Percentiles rank a stretch among this genome's conserved stretches.
These are phyloP conservation scores for Drosophila algonquin DNA, from an alignment of 2,888 invertebrate genomes.

Conservation along the genomic window DNA sequence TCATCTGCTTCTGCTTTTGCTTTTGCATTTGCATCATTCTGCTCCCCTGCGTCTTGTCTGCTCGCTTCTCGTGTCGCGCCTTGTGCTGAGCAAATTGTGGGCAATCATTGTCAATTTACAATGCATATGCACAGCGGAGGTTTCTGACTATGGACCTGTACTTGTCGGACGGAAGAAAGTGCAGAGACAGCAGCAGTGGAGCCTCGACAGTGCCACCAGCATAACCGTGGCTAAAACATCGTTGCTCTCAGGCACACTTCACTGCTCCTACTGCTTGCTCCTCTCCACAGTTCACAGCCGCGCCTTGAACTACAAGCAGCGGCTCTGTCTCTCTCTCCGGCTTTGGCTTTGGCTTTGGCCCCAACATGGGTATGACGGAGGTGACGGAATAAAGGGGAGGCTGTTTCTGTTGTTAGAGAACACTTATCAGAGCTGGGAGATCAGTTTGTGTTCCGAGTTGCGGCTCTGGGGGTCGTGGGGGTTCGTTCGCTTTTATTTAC, in stretches of 20 bases:
- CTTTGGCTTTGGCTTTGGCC: constrained; percentile 1
- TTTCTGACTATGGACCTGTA: constrained; percentile 53
- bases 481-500: constrained; percentile 61
- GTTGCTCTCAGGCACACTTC: constrained; percentile 7
- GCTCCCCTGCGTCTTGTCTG: constrained; percentile 27
- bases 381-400: neutral
- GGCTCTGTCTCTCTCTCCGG: constrained; percentile 3
- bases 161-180: constrained; percentile 48
- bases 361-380: neutral
- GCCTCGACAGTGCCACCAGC: constrained; percentile 5
- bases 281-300: neutral
- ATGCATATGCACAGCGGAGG: constrained; percentile 54
- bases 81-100: constrained; percentile 72
- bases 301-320: constrained; percentile 66
- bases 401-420: constrained; percentile 9
- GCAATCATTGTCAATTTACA: constrained; percentile 79
- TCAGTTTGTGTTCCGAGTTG: constrained; percentile 43
- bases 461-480: constrained; percentile 45
- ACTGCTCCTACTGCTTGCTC: constrained; percentile 44
- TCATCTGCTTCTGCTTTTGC: constrained; percentile 46
- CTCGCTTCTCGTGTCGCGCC: constrained; percentile 36
- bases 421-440: constrained; percentile 65
- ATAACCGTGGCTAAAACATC: neutral
- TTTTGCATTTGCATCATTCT: constrained; percentile 40
- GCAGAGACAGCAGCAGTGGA: constrained; percentile 50